phyloP scores from a whole-genome alignment of 1,140 invertebrate genomes.

The Calephelis virginiensis region DNA sequence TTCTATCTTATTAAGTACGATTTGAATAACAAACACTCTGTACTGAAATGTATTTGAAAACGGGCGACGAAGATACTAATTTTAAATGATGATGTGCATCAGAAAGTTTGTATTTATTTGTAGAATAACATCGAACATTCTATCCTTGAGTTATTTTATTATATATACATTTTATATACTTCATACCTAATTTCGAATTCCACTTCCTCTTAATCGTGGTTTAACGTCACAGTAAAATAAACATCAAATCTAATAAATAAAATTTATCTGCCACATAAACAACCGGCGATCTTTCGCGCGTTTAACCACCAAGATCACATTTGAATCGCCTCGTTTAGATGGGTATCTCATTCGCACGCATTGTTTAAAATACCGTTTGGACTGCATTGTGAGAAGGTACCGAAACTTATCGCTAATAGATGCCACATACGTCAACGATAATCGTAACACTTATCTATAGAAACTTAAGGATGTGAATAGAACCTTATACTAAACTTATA shows the following conservation, averaged over 20 bases:
- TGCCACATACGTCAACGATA: too few species aligned
- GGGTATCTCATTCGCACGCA: conserved; percentile 12
- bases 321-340: conserved; percentile 9
- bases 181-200: not conserved
- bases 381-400: conserved; percentile 2
- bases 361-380: conserved; percentile 7
- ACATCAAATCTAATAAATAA: conserved; percentile 15
- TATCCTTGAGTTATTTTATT: too few species aligned
- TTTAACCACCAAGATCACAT: conserved; percentile 12
- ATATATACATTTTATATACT: not conserved
- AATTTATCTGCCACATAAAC: conserved; percentile 8
- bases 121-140: too few species aligned
- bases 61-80: too few species aligned
- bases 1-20: too few species aligned
- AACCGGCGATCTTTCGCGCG: conserved; percentile 10
- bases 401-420: conserved; percentile 1
- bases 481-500: too few species aligned
- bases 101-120: too few species aligned
- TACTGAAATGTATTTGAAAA: too few species aligned
- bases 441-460: too few species aligned
- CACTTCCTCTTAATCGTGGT: conserved; percentile 1
- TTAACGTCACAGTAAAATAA: conserved; percentile 2
- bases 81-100: not conserved
- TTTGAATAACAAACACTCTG: too few species aligned
- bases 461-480: too few species aligned